Conservation (phyloP, 2,888 invertebrate species). For the Chaetogeoica ovagalla region DNA sequence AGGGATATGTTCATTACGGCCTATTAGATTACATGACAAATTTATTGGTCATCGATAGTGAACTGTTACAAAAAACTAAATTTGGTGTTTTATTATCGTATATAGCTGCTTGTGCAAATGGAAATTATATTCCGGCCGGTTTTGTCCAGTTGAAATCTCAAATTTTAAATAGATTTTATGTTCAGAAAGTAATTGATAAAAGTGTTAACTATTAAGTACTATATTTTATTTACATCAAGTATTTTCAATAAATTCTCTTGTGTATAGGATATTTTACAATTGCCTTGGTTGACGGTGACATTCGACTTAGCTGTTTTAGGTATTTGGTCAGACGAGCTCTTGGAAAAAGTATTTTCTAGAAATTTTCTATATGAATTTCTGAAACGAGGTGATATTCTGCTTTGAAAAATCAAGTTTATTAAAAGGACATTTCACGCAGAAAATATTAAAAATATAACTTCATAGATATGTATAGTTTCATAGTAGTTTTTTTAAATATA, state of each 20-base stretch:
- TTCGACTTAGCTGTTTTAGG: conserved; percentile 66
- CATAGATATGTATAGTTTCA: too few species aligned
- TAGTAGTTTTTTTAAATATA: too few species aligned
- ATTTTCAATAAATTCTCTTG: conserved; percentile 4
- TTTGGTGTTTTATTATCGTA: conserved; percentile 34
- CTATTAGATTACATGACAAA: conserved; percentile 35
- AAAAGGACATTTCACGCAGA: too few species aligned
- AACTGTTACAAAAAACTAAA: not conserved
- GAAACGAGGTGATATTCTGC: conserved; percentile 28
- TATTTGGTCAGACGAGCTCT: conserved; percentile 64
- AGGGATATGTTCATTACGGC: conserved; percentile 22
- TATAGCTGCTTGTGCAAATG: conserved; percentile 32
- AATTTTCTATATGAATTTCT: conserved; percentile 38
- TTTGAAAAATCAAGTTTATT: not conserved
- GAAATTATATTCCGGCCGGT: conserved; percentile 30
- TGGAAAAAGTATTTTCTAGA: conserved; percentile 62
- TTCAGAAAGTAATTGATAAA: conserved; percentile 28
- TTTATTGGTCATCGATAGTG: not conserved
- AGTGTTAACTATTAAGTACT: not conserved
- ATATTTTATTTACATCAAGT: not conserved
- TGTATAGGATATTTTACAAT: conserved; percentile 57
- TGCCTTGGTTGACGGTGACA: conserved; percentile 65
- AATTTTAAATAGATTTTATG: conserved; percentile 15
- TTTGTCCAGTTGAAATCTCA: conserved; percentile 18
- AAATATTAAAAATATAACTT: too few species aligned